phyloP scores from a whole-genome alignment of 2,797 vertebrate species.

The Lithobates sylvaticus region DNA sequence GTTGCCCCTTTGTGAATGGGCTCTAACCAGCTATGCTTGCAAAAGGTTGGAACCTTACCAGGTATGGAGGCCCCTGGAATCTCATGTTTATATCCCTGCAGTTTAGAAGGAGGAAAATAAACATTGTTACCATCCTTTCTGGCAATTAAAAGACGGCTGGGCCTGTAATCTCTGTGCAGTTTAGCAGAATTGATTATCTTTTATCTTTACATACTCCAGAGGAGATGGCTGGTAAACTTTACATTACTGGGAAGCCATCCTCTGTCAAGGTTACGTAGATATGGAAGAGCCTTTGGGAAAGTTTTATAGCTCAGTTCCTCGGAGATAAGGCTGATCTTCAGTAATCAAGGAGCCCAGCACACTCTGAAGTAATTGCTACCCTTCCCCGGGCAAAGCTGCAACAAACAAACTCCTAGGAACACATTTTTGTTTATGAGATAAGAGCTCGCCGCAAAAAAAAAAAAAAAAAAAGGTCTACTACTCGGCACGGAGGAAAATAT shows the following conservation, averaged over 20 bases:
- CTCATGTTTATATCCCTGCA: neutral
- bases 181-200: constrained; percentile 45
- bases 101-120: constrained; percentile 18
- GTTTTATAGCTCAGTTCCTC: constrained; percentile 54
- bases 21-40: no score
- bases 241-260: constrained; percentile 10
- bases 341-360: constrained; percentile 40
- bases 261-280: constrained; percentile 45
- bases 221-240: constrained; percentile 37
- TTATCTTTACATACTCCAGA: constrained; percentile 34
- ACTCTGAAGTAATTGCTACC: constrained; percentile 29
- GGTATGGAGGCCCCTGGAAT: neutral
- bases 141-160: constrained; percentile 6
- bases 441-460: neutral
- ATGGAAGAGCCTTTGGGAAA: constrained; percentile 51
- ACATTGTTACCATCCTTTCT: constrained; percentile 3
- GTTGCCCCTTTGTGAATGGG: no score
- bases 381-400: constrained; percentile 21
- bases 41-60: no score
- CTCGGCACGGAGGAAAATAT: neutral
- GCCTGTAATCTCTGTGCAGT: constrained; percentile 26
- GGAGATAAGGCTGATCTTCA: constrained; percentile 52
- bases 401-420: constrained; percentile 40
- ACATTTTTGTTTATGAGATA: constrained; percentile 34
- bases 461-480: neutral